Base-by-base conservation (phyloP, 2,113 vertebrate species). In the Oophaga pumilio region DNA sequence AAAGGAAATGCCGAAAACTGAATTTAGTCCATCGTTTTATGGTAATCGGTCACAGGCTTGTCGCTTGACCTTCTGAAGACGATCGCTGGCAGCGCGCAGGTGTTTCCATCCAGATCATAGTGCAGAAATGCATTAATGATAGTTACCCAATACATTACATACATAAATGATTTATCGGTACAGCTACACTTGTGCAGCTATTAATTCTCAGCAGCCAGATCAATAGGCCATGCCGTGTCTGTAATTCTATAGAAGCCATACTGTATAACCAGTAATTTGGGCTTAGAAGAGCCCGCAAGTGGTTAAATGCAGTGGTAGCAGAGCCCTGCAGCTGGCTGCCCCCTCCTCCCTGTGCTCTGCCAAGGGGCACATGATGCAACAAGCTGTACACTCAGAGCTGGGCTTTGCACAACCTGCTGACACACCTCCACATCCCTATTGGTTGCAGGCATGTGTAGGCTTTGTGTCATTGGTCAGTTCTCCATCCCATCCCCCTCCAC, bases 341-440 rank as follows among this genome's bases (percentile, higher is more conserved):
- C 43, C 59, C 24, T 52, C 60, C 77, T 56, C 24, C 50, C 73
- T 66, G 60, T 79, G n/a, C 17, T 50, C 57, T 85, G 84, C 73
- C 84, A 80, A 77, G 84, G 56, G 71, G 59, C 86, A 82, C 86
- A 82, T 60, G 26, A 82, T 82, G 86, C 86, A 82, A 81, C 78
- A 49, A 69, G 76, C 62, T 14, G 17, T 13, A 77, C 18, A 60
- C 52, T 52, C 28, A 49, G 53, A 79, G 7, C 60, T 10, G 43
- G 50, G 60, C 43, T 66, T 79, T 62, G 60, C 22, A 52, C 66
- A 80, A 20, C 85, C 64, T 12, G 17, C 50, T 12, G 76, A 60
- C 85, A 78, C 86, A 82, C 77, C 86, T 49, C 66, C 53, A 0
- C 24, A n/a, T 0, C 74, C 24, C 24, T 57, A 82, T 87, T 82